Percentiles rank a stretch among this genome's conserved stretches.
Evolutionary conservation across 2,888 invertebrate genomes (phyloP).

Genomic region (Pseudococcus viburni): DNA sequence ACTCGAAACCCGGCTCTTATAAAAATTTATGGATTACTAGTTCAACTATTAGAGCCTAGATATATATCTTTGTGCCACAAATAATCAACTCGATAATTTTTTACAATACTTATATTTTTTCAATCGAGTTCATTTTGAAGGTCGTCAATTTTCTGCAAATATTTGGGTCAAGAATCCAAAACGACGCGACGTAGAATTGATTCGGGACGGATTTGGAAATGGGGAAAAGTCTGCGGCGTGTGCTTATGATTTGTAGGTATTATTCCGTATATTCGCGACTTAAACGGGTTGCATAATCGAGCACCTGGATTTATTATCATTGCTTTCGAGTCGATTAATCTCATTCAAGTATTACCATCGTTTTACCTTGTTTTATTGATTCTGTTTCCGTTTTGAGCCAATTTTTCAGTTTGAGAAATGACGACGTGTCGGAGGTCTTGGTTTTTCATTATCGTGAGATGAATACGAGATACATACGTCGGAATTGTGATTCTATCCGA

Average conservation of each 20-base stretch:
- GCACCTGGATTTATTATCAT: background rate
- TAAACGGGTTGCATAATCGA: background rate
- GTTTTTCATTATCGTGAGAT: background rate
- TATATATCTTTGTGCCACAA: background rate
- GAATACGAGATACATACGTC: background rate
- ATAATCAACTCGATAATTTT: slow-evolving; percentile 2
- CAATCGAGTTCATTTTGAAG: background rate
- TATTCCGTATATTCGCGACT: background rate
- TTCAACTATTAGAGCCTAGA: slow-evolving; percentile 2
- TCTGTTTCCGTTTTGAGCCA: background rate
- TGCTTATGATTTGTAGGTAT: background rate
- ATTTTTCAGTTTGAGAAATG: background rate
- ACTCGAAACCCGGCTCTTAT: background rate
- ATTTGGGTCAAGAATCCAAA: background rate
- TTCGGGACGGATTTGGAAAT: background rate
- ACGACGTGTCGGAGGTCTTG: background rate
- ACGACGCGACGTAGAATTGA: background rate
- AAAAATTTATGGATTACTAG: slow-evolving; percentile 33
- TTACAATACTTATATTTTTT: background rate
- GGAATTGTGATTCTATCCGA: background rate
- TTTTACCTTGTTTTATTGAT: background rate
- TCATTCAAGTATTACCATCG: background rate
- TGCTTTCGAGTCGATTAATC: background rate
- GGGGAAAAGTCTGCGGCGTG: background rate
- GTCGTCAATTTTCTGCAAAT: background rate